Conservation (phyloP, 2,797 vertebrate genomes). For the Selene dorsalis region DNA sequence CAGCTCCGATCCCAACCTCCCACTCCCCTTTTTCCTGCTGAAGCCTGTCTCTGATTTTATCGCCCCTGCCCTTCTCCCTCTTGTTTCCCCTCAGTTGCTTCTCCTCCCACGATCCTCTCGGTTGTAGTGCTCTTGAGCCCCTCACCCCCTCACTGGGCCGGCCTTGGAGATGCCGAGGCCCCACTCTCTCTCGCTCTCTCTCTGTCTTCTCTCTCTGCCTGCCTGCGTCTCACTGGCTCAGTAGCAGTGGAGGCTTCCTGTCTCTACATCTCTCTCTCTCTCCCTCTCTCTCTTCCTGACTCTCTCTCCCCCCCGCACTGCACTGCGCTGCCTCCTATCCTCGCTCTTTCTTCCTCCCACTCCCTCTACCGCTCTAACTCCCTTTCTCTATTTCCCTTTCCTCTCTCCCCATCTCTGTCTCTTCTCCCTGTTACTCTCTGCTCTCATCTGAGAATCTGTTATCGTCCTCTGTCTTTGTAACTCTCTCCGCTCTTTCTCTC, state of each 20-base stretch:
- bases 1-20: conserved; percentile 55
- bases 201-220: conserved; percentile 68
- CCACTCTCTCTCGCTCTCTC: conserved; percentile 68
- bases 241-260: conserved; percentile 73
- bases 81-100: conserved; percentile 40
- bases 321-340: conserved; percentile 79
- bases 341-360: conserved; percentile 80
- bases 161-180: conserved; percentile 62
- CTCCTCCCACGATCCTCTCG: conserved; percentile 61
- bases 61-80: conserved; percentile 42
- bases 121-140: conserved; percentile 67
- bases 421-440: conserved; percentile 49
- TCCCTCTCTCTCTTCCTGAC: conserved; percentile 37
- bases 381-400: conserved; percentile 74
- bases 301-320: conserved; percentile 70
- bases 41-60: conserved; percentile 64
- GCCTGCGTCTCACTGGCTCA: conserved; percentile 77
- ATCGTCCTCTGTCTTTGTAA: conserved; percentile 60
- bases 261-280: conserved; percentile 68
- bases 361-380: conserved; percentile 78
- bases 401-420: conserved; percentile 72
- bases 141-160: conserved; percentile 58
- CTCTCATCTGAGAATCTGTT: conserved; percentile 70
- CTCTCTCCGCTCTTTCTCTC: conserved; percentile 50
- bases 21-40: conserved; percentile 54